Base-by-base conservation (phyloP, 1,140 invertebrate genomes). In the Apis laboriosa region DNA sequence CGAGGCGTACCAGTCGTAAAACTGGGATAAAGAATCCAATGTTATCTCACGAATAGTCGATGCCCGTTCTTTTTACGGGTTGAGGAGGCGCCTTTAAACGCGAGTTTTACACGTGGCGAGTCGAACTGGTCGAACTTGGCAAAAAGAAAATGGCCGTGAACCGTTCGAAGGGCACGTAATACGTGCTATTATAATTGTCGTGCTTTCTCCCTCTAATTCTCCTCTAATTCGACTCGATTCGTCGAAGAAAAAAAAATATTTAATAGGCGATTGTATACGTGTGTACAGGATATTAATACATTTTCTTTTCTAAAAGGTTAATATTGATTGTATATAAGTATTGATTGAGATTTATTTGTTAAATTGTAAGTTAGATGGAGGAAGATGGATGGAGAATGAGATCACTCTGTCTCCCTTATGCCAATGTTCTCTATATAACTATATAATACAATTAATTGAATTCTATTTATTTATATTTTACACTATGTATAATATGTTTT, bases 181-280 rank as follows among this genome's bases (percentile, higher is more conserved):
- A 79, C 84, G 81, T n/a, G 0, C 24, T 24, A 60, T 77, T 86
- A 90, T 90, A 91, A 89, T 87, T 86, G 85, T 81, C 34, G 4
- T 43, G 84, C 80, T 88, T 90, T 91, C 90, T 89, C 76, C 76
- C 73, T 9, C 64, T 56, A 49, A 43, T 43, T 34, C 34, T 12
- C 28, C 28, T 9, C 64, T 56, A 49, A 43, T 43, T 51, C 55
- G 56, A 58, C 21, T 34, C 34, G 24, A 19, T 53, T 49, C 43
- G 13, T 9, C 13, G 21, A 13, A 43, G 21, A 7, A 34, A 24
- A 13, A 24, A 63, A 15, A 64, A 43, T 43, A 43, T 43, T 43
- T 43, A 43, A 43, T 43, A 43, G 34, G 0, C 5, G 34, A 43
- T 34, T 24, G 34, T 4, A 34, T 34, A 4, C 34, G 34, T 43